Conservation (phyloP, 2,888 invertebrate genomes). For the Stenotaenia linearis region DNA sequence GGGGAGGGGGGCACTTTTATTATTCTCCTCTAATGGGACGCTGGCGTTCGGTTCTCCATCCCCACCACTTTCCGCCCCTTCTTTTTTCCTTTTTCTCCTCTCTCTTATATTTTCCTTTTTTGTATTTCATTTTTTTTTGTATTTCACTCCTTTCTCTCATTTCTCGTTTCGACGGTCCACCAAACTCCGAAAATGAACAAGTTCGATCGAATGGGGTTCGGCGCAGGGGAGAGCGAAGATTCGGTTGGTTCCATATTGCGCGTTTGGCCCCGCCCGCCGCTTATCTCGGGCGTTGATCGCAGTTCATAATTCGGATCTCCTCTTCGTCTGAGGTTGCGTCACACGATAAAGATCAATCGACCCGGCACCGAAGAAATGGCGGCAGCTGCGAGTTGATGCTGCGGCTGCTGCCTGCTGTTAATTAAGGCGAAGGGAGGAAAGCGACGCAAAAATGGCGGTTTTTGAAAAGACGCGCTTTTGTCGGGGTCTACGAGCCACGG, state of each 20-base stretch:
- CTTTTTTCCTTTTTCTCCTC: not conserved
- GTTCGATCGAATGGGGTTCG: too few relatives aligned
- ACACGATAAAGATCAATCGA: constrained; percentile 26
- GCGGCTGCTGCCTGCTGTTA: constrained; percentile 26
- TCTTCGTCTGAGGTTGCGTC: constrained; percentile 24
- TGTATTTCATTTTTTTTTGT: not conserved
- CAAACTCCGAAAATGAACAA: not conserved
- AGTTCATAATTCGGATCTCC: constrained; percentile 26
- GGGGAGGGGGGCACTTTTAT: constrained; percentile 21
- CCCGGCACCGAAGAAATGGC: constrained; percentile 23
- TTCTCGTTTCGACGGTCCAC: not conserved
- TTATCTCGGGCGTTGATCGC: constrained; percentile 22
- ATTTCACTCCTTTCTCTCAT: not conserved
- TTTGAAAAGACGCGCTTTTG: not conserved
- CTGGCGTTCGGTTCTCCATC: constrained; percentile 27
- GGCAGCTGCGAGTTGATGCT: constrained; percentile 19
- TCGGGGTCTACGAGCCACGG: constrained; percentile 1
- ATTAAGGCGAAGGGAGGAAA: not conserved
- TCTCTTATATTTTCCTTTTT: not conserved
- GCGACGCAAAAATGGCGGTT: not conserved
- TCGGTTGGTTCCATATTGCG: not conserved
- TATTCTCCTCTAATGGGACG: constrained; percentile 26
- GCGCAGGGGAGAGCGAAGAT: not conserved
- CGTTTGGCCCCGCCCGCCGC: constrained; percentile 22
- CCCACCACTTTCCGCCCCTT: constrained; percentile 27